Base-by-base conservation (phyloP, 2,888 invertebrate species). In the Arrhopalites spinosus region DNA sequence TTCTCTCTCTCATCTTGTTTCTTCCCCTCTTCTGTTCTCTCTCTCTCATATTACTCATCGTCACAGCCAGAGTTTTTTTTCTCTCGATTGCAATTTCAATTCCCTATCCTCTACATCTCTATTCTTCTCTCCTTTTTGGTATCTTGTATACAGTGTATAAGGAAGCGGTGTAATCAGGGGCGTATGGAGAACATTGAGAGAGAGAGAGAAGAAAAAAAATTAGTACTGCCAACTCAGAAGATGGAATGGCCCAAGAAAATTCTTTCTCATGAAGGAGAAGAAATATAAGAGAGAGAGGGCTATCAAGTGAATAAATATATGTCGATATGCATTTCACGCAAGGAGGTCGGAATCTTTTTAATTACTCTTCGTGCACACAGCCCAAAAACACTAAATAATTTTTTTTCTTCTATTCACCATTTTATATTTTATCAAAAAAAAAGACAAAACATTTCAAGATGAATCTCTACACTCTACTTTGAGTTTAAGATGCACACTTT, bases 301-400 rank as follows among this genome's bases (percentile, higher is more conserved):
- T 13, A 17, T 3, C n/a, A 13, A 13, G n/a, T 53, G n/a, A 13
- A 53, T 53, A 25, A 15, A 64, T 17, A 64, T 30, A 64, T 64
- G 64, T 36, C 30, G 61, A 27, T 61, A 71, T 61, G 70, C 56
- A 70, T 71, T 45, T 61, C 61, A 59, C 61, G 36, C 71, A 61
- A 71, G 59, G 61, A 71, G 71, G 61, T 71, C 71, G 61, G 61
- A n/a, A 72, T 72, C 45, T 13, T 72, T 69, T 72, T 72, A 72
- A 72, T 72, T 61, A 61, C 61, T 61, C 59, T 61, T 63, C 61
- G 61, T 45, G 61, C 63, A 23, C 30, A 36, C 36, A 17, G 36
- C 43, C 30, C 17, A 29, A 30, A 27, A 56, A 2, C 5, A 53
- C 23, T 53, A 20, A n/a, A n/a, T 53, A 3, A n/a, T 59, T 5